A percentile compares a stretch with the other conserved stretches of the same genome.
Evolutionary conservation across 2,888 invertebrate genomes (phyloP).

Genomic region (Leptopilina myrica): DNA sequence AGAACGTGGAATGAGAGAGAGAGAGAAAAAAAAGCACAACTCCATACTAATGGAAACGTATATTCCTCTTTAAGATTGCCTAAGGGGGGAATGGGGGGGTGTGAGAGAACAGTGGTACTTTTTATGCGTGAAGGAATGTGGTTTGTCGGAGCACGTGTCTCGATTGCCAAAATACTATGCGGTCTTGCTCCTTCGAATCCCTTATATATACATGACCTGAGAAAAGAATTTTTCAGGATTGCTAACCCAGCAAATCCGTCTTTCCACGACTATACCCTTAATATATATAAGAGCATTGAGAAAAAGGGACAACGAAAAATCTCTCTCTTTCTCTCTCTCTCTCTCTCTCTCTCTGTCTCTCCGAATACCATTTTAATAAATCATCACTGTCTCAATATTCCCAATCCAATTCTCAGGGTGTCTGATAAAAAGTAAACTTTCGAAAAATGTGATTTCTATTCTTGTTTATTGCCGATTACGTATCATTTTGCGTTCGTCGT

Average conservation of each 20-base stretch:
- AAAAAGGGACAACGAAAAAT: not conserved
- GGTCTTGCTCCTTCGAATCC: slow-evolving; percentile 6
- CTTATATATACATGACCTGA: not conserved
- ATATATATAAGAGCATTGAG: slow-evolving; percentile 6
- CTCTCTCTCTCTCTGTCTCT: not conserved
- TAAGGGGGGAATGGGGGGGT: too few species aligned
- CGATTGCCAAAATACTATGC: slow-evolving; percentile 23
- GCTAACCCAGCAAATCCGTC: slow-evolving; percentile 13
- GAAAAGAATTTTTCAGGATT: slow-evolving; percentile 22
- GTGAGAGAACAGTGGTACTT: slow-evolving; percentile 23
- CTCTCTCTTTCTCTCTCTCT: not conserved
- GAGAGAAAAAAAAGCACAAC: not conserved
- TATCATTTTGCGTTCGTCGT: not conserved
- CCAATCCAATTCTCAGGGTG: not conserved
- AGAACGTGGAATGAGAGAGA: slow-evolving; percentile 14
- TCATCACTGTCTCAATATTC: not conserved
- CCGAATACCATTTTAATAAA: slow-evolving; percentile 19
- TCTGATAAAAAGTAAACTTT: slow-evolving; percentile 2
- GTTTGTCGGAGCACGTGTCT: slow-evolving; percentile 35
- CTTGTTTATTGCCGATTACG: slow-evolving; percentile 9
- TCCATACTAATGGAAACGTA: slow-evolving; percentile 36
- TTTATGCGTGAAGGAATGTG: slow-evolving; percentile 38
- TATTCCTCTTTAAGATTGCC: slow-evolving; percentile 33
- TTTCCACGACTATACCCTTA: not conserved
- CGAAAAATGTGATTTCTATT: not conserved